Evolutionary conservation across 1,140 invertebrate species (phyloP).

Genomic region (Hypsibius dujardini): DNA sequence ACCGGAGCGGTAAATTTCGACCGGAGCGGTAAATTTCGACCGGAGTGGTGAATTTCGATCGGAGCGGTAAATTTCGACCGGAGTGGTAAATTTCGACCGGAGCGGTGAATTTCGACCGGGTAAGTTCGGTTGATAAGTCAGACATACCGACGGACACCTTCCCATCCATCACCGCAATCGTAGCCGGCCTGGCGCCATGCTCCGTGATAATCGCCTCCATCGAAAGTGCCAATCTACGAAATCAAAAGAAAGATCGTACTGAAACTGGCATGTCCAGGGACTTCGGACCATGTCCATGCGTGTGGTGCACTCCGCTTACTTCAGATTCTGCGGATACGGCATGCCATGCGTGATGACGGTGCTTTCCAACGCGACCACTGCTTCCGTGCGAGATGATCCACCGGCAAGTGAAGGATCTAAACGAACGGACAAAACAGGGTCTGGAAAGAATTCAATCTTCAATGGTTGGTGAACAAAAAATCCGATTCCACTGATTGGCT

Average conservation of each 20-base stretch:
- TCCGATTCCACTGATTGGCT: too few species aligned
- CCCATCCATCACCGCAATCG: slow-evolving; percentile 70
- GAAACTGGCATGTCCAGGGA: not conserved
- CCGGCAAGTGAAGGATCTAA: too few species aligned
- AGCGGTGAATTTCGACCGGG: too few species aligned
- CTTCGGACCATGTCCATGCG: too few species aligned
- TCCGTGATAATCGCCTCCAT: slow-evolving; percentile 55
- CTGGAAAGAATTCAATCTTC: too few species aligned
- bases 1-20: too few species aligned
- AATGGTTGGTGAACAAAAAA: too few species aligned
- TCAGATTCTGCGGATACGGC: slow-evolving; percentile 77
- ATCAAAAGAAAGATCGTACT: slow-evolving; percentile 15
- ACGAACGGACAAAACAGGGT: too few species aligned
- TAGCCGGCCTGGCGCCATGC: slow-evolving; percentile 75
- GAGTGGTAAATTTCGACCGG: too few species aligned
- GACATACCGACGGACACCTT: slow-evolving; percentile 54
- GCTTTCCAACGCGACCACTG: slow-evolving; percentile 83
- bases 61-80: too few species aligned
- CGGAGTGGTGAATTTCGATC: too few species aligned
- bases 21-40: too few species aligned
- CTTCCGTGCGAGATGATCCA: slow-evolving; percentile 28
- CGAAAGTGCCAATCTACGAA: slow-evolving; percentile 48
- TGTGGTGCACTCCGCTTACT: slow-evolving; percentile 31
- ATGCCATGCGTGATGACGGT: slow-evolving; percentile 97
- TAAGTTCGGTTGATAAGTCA: not conserved